Evolutionary conservation across 2,888 invertebrate genomes (phyloP).

Genomic region (Polyploca ridens): DNA sequence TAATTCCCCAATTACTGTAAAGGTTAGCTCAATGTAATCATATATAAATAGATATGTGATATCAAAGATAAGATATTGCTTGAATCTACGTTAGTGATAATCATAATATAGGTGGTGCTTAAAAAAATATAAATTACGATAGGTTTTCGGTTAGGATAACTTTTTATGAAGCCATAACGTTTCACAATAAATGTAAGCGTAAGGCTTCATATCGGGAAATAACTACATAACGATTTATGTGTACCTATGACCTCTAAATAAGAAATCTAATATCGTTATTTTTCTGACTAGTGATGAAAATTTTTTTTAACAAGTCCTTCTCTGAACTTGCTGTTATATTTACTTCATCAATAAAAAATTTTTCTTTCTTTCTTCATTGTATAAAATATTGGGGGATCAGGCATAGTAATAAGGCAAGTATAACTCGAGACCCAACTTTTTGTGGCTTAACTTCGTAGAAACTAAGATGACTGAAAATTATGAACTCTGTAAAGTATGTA

Average conservation of each 20-base stretch:
- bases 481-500: too few species aligned
- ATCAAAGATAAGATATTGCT: too few species aligned
- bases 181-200: conserved; percentile 4
- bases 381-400: too few species aligned
- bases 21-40: background rate
- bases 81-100: too few species aligned
- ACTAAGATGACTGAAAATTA: too few species aligned
- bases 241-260: background rate
- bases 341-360: too few species aligned
- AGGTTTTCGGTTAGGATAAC: conserved; percentile 5
- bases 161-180: background rate
- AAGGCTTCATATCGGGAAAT: conserved; percentile 3
- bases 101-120: background rate
- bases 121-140: background rate
- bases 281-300: background rate
- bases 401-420: too few species aligned
- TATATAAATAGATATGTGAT: too few species aligned
- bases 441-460: too few species aligned
- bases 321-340: background rate
- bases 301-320: background rate
- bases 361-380: too few species aligned
- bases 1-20: background rate
- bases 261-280: conserved; percentile 7
- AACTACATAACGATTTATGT: background rate
- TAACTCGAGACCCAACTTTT: too few species aligned